Evolutionary conservation across 2,888 invertebrate genomes (phyloP).

Genomic region (Drosophila infuscata): DNA sequence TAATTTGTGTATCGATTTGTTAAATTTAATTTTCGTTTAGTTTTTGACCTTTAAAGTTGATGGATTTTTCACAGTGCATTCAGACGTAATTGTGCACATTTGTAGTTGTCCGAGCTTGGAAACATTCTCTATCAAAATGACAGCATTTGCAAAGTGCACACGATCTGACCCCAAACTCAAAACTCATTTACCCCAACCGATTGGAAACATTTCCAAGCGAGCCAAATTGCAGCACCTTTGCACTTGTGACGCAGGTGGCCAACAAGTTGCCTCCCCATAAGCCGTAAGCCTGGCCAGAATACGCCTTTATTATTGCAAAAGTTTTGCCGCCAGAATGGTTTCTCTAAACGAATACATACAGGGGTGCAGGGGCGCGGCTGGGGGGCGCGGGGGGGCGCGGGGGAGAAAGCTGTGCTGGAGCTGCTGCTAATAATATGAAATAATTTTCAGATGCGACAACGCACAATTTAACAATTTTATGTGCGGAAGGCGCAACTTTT

Average conservation of each 20-base stretch:
- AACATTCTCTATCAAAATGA: conserved; percentile 4
- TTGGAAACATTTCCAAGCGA: conserved; percentile 17
- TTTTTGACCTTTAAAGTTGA: too few species aligned
- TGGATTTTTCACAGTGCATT: conserved; percentile 18
- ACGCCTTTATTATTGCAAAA: conserved; percentile 57
- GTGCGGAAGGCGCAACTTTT: conserved; percentile 38
- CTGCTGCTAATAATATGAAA: conserved; percentile 40
- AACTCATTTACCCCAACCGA: background rate
- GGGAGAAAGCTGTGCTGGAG: background rate
- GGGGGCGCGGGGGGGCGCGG: background rate
- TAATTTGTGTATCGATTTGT: background rate
- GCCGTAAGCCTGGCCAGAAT: conserved; percentile 12
- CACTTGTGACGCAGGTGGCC: conserved; percentile 39
- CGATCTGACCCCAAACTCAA: background rate
- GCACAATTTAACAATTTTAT: conserved; percentile 53
- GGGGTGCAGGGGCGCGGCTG: background rate
- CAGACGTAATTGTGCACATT: conserved; percentile 25
- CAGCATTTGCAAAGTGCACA: conserved; percentile 14
- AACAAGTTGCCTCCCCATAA: background rate
- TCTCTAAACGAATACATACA: background rate
- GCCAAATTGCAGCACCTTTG: conserved; percentile 51
- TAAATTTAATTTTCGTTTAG: too few species aligned
- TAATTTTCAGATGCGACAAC: conserved; percentile 44
- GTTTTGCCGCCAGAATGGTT: conserved; percentile 28
- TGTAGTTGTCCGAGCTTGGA: conserved; percentile 14